Evolutionary conservation across 2,888 invertebrate genomes (phyloP).

Genomic region (Cephus spinipes): DNA sequence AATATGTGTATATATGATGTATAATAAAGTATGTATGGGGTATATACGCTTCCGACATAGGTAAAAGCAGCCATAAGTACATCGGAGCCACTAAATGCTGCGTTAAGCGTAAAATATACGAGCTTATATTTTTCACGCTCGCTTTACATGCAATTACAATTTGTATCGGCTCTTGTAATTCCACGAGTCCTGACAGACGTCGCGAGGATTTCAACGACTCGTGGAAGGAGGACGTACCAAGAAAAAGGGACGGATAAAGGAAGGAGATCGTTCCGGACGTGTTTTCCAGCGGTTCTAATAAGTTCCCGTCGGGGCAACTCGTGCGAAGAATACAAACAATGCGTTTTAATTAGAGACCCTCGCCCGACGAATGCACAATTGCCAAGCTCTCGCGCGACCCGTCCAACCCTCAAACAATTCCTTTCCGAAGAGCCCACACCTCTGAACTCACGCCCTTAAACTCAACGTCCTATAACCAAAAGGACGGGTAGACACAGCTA

Average conservation of each 20-base stretch:
- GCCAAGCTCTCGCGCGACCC: conserved; percentile 21
- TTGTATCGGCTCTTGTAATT: conserved; percentile 33
- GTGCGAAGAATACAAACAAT: conserved; percentile 63
- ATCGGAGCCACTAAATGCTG: conserved; percentile 26
- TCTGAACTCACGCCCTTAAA: not conserved
- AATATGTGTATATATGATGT: not conserved
- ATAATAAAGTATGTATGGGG: not conserved
- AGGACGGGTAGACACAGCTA: not conserved
- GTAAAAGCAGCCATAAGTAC: not conserved
- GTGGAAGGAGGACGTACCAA: conserved; percentile 6
- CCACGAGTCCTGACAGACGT: not conserved
- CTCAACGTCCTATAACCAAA: not conserved
- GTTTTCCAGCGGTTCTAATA: not conserved
- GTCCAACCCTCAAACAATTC: not conserved
- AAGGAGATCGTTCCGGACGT: conserved; percentile 22
- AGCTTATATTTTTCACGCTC: conserved; percentile 38
- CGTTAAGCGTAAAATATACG: conserved; percentile 33
- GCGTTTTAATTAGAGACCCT: conserved; percentile 62
- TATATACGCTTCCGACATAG: not conserved
- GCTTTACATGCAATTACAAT: conserved; percentile 53
- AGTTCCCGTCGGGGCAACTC: conserved; percentile 30
- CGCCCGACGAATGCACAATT: conserved; percentile 49
- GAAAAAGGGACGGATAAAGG: conserved; percentile 10
- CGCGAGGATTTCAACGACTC: not conserved
- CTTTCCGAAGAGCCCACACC: not conserved